Evolutionary conservation across 2,113 vertebrate species (phyloP).

Genomic region (Machaerirhynchus nigripectus): DNA sequence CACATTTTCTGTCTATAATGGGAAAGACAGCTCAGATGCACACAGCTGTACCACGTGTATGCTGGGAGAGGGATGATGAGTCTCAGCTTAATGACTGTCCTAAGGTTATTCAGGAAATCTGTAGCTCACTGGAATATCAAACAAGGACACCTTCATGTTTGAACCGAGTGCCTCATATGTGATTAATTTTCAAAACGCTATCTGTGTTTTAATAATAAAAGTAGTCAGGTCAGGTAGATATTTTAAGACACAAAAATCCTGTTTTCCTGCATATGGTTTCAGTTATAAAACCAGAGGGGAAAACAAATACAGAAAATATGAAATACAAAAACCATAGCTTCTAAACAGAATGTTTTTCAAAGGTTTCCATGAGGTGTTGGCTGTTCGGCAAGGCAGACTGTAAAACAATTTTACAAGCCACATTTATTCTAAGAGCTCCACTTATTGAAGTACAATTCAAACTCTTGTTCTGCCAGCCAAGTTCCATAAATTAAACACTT

Average conservation of each 20-base stretch:
- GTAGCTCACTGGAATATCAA: background rate
- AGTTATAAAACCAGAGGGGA: constrained; percentile 60
- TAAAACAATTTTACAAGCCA: constrained; percentile 67
- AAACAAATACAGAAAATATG: constrained; percentile 52
- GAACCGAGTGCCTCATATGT: background rate
- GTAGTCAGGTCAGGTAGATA: constrained; percentile 30
- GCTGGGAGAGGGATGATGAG: background rate
- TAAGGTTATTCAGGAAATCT: background rate
- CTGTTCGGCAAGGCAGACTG: constrained; percentile 57
- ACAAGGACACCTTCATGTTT: background rate
- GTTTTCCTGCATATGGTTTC: constrained; percentile 48
- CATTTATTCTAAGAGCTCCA: constrained; percentile 62
- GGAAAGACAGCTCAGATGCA: background rate
- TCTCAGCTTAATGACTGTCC: background rate
- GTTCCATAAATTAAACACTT: constrained; percentile 68
- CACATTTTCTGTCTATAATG: background rate
- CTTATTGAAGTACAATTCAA: constrained; percentile 70
- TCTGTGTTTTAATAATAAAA: background rate
- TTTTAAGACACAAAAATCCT: constrained; percentile 39
- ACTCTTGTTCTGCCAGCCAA: constrained; percentile 64
- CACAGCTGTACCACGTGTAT: background rate
- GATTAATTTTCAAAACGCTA: constrained; percentile 20
- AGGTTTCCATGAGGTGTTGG: constrained; percentile 70
- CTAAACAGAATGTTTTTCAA: constrained; percentile 66
- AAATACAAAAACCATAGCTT: constrained; percentile 50